These are phyloP conservation scores for Drosophila percnosoma DNA, from an alignment of 2,888 invertebrate genomes.

Conservation along the genomic window DNA sequence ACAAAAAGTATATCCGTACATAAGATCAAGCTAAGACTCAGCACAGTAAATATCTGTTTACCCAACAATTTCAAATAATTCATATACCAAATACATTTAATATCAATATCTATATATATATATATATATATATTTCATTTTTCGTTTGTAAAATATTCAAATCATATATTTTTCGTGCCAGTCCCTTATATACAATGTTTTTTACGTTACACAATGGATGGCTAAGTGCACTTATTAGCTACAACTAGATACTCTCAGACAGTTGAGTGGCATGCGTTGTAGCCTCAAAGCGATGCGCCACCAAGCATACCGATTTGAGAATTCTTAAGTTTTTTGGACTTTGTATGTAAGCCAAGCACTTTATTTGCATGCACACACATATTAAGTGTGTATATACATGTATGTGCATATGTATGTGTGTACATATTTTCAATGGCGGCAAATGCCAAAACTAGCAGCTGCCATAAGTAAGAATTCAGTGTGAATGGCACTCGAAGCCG, in stretches of 20 bases:
- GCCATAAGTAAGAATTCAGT: constrained; percentile 46
- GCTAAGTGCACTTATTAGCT: constrained; percentile 25
- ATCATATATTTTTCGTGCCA: too few relatives aligned
- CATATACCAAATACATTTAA: neutral
- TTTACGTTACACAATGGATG: neutral
- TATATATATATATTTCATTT: neutral
- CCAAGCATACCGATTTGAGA: constrained; percentile 41
- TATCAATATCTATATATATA: neutral
- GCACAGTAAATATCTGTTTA: neutral
- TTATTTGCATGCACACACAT: constrained; percentile 38
- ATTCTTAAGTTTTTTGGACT: constrained; percentile 27
- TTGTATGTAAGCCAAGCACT: constrained; percentile 34
- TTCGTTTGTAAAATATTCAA: too few relatives aligned
- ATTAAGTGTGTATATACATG: neutral
- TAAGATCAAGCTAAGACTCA: neutral
- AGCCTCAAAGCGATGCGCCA: constrained; percentile 45
- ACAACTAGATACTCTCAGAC: constrained; percentile 14
- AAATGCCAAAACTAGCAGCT: constrained; percentile 51
- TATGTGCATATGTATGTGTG: constrained; percentile 7
- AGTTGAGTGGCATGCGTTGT: constrained; percentile 32
- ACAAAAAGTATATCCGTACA: neutral
- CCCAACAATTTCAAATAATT: neutral
- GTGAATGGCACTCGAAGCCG: constrained; percentile 17
- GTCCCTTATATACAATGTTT: neutral
- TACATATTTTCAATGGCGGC: constrained; percentile 48